phyloP scores from a whole-genome alignment of 2,888 invertebrate species.

The Plagiodera versicolora region DNA sequence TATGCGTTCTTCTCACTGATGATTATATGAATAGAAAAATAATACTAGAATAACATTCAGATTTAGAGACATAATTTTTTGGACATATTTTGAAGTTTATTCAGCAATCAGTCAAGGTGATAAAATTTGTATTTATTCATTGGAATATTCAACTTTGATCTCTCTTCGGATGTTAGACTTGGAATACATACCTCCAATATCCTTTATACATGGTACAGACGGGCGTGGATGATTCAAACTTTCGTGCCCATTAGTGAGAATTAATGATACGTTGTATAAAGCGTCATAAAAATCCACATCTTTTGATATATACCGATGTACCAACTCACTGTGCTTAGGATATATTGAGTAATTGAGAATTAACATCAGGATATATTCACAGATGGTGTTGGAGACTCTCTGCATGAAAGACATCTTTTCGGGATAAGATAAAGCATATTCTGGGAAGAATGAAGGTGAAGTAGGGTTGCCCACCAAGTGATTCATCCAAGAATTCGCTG shows the following conservation, averaged over 20 bases:
- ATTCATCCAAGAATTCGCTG: too few relatives aligned
- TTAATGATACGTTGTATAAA: slow-evolving; percentile 38
- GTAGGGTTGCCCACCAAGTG: slow-evolving; percentile 55
- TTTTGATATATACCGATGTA: slow-evolving; percentile 41
- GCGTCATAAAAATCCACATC: slow-evolving; percentile 37
- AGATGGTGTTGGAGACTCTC: slow-evolving; percentile 57
- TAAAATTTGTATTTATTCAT: too few relatives aligned
- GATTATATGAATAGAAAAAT: too few relatives aligned
- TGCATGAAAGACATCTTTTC: slow-evolving; percentile 58
- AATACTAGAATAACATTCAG: too few relatives aligned
- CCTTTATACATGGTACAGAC: too few relatives aligned
- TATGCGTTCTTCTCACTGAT: too few relatives aligned
- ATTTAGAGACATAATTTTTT: too few relatives aligned
- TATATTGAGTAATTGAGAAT: slow-evolving; percentile 30
- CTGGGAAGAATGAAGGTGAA: slow-evolving; percentile 57
- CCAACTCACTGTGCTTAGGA: slow-evolving; percentile 36
- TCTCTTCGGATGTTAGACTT: too few relatives aligned
- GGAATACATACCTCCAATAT: too few relatives aligned
- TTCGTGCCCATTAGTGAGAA: slow-evolving; percentile 52
- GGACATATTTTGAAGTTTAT: too few relatives aligned
- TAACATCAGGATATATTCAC: slow-evolving; percentile 40
- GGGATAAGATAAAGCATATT: slow-evolving; percentile 51
- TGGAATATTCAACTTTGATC: too few relatives aligned
- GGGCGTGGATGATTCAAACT: slow-evolving; percentile 56
- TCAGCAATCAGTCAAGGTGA: too few relatives aligned